A percentile compares a stretch with the other conserved stretches of the same genome.
These are phyloP conservation scores for Botia kubotai DNA, from an alignment of 2,797 vertebrate genomes.

Conservation along the genomic window DNA sequence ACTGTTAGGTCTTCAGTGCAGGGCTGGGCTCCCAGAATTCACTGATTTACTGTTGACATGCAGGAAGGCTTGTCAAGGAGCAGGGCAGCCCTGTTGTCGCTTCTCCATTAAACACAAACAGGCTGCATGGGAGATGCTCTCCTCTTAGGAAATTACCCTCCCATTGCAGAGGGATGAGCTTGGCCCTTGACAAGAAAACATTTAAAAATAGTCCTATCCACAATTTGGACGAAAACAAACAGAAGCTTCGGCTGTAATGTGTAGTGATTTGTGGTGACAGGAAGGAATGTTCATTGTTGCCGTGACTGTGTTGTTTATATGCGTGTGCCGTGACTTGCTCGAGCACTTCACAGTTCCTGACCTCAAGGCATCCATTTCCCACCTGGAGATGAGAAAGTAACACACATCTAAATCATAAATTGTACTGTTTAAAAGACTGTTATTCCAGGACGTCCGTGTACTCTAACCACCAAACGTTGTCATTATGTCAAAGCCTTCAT, in stretches of 20 bases:
- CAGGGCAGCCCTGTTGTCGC: constrained; percentile 16
- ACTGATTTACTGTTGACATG: constrained; percentile 51
- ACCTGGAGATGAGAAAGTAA: not conserved
- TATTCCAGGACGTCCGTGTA: constrained; percentile 26
- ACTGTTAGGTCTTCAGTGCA: constrained; percentile 11
- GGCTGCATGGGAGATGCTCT: constrained; percentile 1
- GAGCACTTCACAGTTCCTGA: constrained; percentile 6
- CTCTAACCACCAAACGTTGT: not conserved
- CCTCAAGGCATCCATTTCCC: not conserved
- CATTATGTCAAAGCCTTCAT: not conserved
- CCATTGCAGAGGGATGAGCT: not conserved
- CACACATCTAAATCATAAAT: too few relatives aligned
- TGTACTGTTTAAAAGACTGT: not conserved
- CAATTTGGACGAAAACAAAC: not conserved
- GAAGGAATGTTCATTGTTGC: constrained; percentile 17
- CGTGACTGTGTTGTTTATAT: constrained; percentile 11
- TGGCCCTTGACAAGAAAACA: not conserved
- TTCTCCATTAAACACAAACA: not conserved
- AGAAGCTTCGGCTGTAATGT: not conserved
- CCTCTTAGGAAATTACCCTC: constrained; percentile 35
- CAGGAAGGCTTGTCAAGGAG: constrained; percentile 43
- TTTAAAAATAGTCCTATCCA: not conserved
- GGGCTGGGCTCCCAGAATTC: constrained; percentile 7
- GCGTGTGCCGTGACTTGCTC: not conserved
- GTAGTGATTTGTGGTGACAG: constrained; percentile 2